Base-by-base conservation (phyloP, 2,797 vertebrate species). In the Pseudopleuronectes americanus region DNA sequence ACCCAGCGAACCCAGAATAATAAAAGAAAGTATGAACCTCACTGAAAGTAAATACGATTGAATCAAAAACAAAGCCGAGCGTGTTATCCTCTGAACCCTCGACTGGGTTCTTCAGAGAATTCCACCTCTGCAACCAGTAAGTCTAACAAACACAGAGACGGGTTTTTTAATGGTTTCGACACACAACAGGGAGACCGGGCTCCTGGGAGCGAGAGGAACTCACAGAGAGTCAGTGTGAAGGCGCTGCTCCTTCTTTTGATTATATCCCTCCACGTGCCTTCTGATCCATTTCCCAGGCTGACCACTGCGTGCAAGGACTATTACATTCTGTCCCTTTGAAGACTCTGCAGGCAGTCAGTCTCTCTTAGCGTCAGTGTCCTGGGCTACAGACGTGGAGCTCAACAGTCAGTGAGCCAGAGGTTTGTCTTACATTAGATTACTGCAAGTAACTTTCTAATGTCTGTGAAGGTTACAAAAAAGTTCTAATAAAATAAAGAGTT, bases 211-310 rank as follows among this genome's bases (percentile, higher is more conserved):
- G 7, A 58, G n/a, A 36, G 54, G 31, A 67, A 47, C 26, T 67
- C 58, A 19, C 36, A 24, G 57, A 17, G 36, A 58, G 68, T 52
- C n/a, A 54, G 53, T 48, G 48, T 19, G 55, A 21, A 57, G 28
- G 19, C 4, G 24, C 56, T 21, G 58, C 53, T 73, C 52, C 59
- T 60, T 64, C 49, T 74, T 57, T 52, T 71, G 57, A 69, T 80
- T 67, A 74, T 8, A 67, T 76, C 68, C 22, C 43, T 74, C 64
- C 56, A 51, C 61, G 52, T 36, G 24, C 24, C 74, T 63, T 71
- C 59, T 76, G 74, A 83, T 76, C 66, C 62, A 43, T 79, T 70
- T 80, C 63, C 77, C 71, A 68, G 64, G 41, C 74, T 47, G 71
- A 61, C 22, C 13, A 16, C 68, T 71, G 65, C 71, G 17, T 74